These are phyloP conservation scores for Axea sp. DNA, from an alignment of 2,888 invertebrate species.

Conservation along the genomic window DNA sequence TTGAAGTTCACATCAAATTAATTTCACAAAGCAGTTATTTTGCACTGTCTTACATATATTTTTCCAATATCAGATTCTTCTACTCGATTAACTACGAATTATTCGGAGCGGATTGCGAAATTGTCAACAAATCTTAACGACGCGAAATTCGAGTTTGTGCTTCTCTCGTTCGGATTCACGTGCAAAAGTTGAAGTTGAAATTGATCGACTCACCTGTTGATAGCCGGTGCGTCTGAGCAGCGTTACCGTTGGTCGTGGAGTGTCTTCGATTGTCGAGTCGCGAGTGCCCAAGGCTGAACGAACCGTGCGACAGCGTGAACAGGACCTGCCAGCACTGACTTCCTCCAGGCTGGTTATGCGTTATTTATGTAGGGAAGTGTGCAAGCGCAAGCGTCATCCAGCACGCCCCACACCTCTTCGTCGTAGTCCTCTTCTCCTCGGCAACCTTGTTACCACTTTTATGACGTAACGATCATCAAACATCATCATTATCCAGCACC, in stretches of 20 bases:
- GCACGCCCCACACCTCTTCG: conserved; percentile 59
- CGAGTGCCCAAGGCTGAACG: conserved; percentile 50
- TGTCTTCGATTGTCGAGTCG: conserved; percentile 1
- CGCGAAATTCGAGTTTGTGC: too few species aligned
- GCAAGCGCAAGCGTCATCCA: conserved; percentile 72
- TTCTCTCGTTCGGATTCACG: too few species aligned
- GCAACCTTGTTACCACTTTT: conserved; percentile 59
- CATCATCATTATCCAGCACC: conserved; percentile 46
- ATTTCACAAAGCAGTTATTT: too few species aligned
- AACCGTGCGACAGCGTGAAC: conserved; percentile 64
- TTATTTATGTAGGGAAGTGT: conserved; percentile 74
- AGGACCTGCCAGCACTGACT: conserved; percentile 71
- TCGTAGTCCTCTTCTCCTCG: conserved; percentile 50
- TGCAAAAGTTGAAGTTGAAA: conserved; percentile 1
- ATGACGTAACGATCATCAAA: conserved; percentile 62
- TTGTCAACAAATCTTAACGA: too few species aligned
- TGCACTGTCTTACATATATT: too few species aligned
- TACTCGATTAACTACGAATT: too few species aligned
- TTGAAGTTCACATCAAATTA: too few species aligned
- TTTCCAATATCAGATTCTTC: too few species aligned
- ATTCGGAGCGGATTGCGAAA: too few species aligned
- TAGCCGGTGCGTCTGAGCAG: conserved; percentile 26
- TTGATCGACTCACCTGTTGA: conserved; percentile 56
- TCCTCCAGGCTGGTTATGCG: conserved; percentile 67
- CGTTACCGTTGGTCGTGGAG: conserved; percentile 20